These are phyloP conservation scores for Nemopilema nomurai DNA, from an alignment of 30 jellyfish, hydroid and myxozoan genomes.

Conservation along the genomic window DNA sequence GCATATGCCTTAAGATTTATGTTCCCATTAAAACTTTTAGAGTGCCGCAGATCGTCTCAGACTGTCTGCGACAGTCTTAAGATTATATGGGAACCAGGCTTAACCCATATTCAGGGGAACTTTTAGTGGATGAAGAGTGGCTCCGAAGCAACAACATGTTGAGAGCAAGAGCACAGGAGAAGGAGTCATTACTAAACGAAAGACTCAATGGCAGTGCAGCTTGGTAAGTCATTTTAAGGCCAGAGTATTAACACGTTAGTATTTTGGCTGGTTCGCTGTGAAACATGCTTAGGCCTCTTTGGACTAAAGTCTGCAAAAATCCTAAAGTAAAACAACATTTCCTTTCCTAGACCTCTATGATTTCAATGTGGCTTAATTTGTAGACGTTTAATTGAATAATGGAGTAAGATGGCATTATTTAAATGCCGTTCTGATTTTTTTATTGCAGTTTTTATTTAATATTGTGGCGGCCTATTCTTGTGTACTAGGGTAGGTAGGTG, in stretches of 20 bases:
- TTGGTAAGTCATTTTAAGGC: not conserved
- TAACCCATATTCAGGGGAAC: not conserved
- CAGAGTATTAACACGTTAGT: not conserved
- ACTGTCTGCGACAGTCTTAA: too few relatives aligned
- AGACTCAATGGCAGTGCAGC: conserved; percentile 12
- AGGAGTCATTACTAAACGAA: not conserved
- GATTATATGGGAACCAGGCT: too few relatives aligned
- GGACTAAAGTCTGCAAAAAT: not conserved
- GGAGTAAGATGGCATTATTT: not conserved
- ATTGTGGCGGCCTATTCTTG: not conserved
- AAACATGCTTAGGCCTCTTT: conserved; percentile 6
- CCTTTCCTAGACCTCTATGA: not conserved
- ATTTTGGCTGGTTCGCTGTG: not conserved
- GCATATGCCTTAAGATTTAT: too few relatives aligned
- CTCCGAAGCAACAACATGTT: not conserved
- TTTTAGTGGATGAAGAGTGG: conserved; percentile 14
- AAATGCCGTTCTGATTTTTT: not conserved
- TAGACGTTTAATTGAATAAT: not conserved
- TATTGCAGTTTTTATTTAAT: not conserved
- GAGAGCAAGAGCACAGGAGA: conserved; percentile 16
- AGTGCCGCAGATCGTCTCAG: too few relatives aligned
- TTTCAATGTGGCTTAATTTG: not conserved
- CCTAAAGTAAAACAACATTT: not conserved
- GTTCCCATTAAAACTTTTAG: not conserved
- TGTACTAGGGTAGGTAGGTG: not conserved